phyloP scores from a whole-genome alignment of 2,888 invertebrate species.

The Muschampia plurimacula region DNA sequence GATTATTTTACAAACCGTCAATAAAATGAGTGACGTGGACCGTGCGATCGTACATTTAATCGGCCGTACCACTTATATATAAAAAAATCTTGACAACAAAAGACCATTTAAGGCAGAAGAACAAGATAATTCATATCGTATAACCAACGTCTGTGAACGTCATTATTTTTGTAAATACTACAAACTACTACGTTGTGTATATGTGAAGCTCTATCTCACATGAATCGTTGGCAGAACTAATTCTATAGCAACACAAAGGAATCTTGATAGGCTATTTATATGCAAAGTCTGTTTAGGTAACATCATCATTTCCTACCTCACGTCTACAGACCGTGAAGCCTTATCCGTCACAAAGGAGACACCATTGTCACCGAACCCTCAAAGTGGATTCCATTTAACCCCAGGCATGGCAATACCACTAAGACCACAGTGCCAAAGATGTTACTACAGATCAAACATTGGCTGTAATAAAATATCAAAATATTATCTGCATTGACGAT shows the following conservation, averaged over 20 bases:
- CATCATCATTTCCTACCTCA: conserved; percentile 11
- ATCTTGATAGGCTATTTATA: conserved; percentile 20
- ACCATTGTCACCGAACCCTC: conserved; percentile 12
- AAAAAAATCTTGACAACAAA: too few species aligned
- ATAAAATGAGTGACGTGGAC: too few species aligned
- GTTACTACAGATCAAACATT: neutral
- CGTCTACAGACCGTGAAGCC: conserved; percentile 5
- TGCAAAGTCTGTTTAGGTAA: conserved; percentile 24
- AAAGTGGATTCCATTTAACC: conserved; percentile 30
- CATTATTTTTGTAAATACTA: too few species aligned
- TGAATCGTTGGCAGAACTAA: neutral
- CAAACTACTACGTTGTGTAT: neutral
- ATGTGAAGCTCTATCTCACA: neutral
- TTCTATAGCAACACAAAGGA: neutral
- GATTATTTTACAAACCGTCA: too few species aligned
- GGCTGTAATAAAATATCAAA: neutral
- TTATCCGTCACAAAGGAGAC: conserved; percentile 23
- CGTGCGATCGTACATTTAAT: too few species aligned
- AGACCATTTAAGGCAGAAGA: too few species aligned
- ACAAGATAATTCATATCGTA: too few species aligned
- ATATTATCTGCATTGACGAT: neutral
- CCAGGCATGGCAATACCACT: conserved; percentile 8
- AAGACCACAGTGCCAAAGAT: neutral
- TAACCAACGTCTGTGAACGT: too few species aligned
- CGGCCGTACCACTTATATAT: too few species aligned